Conservation (phyloP, 2,113 vertebrate species). For the Etheostoma cragini region DNA sequence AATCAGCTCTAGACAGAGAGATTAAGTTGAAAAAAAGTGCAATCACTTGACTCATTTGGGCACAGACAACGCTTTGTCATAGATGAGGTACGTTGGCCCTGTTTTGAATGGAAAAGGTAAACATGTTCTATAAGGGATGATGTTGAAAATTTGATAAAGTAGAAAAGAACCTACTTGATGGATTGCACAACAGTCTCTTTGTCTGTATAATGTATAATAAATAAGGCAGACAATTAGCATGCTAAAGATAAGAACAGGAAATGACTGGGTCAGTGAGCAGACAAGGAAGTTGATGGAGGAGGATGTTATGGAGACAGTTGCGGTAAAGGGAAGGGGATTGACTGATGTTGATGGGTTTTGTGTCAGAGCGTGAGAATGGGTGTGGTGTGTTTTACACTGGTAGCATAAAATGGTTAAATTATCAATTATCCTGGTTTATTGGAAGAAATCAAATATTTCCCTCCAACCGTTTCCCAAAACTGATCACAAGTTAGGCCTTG, state of each 20-base stretch:
- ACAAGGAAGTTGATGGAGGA: constrained; percentile 34
- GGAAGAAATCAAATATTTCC: constrained; percentile 52
- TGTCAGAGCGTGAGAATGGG: constrained; percentile 4
- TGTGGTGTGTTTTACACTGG: background rate
- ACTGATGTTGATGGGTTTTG: constrained; percentile 20
- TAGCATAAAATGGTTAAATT: constrained; percentile 38
- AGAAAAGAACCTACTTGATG: constrained; percentile 29
- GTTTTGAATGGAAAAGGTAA: constrained; percentile 38
- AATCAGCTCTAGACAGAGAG: constrained; percentile 41
- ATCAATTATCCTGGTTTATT: constrained; percentile 45
- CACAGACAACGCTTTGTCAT: constrained; percentile 25
- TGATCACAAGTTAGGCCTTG: constrained; percentile 54
- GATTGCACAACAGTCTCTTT: constrained; percentile 39
- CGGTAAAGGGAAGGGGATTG: constrained; percentile 41
- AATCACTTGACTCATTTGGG: constrained; percentile 33
- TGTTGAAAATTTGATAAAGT: constrained; percentile 19
- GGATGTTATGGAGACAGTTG: constrained; percentile 53
- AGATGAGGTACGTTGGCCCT: constrained; percentile 22
- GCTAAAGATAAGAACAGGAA: constrained; percentile 65
- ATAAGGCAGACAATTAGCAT: constrained; percentile 67
- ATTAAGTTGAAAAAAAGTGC: constrained; percentile 20
- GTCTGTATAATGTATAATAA: constrained; percentile 65
- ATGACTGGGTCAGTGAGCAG: constrained; percentile 45
- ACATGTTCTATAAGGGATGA: constrained; percentile 20
- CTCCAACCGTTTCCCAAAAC: constrained; percentile 36